phyloP scores from a whole-genome alignment of 2,113 vertebrate genomes.

The Pollachius pollachius region DNA sequence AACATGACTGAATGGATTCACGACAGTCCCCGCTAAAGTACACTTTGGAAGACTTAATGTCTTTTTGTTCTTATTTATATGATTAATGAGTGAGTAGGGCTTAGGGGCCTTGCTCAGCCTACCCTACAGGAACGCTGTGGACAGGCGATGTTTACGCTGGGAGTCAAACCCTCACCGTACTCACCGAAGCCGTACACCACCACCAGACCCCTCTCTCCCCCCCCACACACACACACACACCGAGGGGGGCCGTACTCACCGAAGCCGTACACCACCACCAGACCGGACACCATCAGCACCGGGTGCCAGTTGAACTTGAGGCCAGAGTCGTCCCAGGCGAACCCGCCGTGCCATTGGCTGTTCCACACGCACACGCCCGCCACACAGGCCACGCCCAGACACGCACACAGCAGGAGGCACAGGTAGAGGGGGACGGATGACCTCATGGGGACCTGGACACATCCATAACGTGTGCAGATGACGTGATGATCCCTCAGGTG shows the following conservation, averaged over 20 bases:
- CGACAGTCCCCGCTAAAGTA: too few relatives aligned
- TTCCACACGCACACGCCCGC: constrained; percentile 78
- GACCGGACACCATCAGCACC: constrained; percentile 84
- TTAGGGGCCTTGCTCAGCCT: too few relatives aligned
- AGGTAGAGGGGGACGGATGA: constrained; percentile 67
- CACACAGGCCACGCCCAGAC: constrained; percentile 77
- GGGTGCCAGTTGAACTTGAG: constrained; percentile 92
- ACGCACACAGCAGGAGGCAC: constrained; percentile 65
- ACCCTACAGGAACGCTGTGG: too few relatives aligned
- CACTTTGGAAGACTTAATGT: too few relatives aligned
- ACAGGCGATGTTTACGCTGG: too few relatives aligned
- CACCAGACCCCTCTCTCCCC: too few relatives aligned
- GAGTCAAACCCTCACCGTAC: too few relatives aligned
- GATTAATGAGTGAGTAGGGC: too few relatives aligned
- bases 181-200: too few relatives aligned
- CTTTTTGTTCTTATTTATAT: too few relatives aligned
- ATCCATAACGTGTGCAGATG: not conserved
- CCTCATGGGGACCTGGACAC: constrained; percentile 61
- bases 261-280: constrained; percentile 85
- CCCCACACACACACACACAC: too few relatives aligned
- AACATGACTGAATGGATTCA: too few relatives aligned
- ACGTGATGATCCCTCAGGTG: not conserved
- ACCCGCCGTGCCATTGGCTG: constrained; percentile 78
- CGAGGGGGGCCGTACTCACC: constrained; percentile 70
- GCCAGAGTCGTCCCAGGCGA: constrained; percentile 78